Base-by-base conservation (phyloP, 1,140 invertebrate genomes). In the Apolygus lucorum region DNA sequence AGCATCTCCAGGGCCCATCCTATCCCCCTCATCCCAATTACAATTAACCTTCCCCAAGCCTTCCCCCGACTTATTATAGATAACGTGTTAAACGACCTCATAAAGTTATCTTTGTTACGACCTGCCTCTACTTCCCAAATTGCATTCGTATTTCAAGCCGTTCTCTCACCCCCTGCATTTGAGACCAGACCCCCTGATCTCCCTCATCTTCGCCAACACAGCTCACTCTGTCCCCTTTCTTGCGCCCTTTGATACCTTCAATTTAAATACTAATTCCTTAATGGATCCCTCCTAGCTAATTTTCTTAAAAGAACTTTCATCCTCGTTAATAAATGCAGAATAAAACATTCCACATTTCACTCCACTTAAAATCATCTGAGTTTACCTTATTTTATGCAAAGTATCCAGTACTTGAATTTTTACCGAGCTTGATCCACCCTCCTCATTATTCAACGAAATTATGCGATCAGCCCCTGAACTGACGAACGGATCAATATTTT, bases 221-320 rank as follows among this genome's bases (percentile, higher is more conserved):
- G 54, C 8, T 11, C 54, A 4, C n/a, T 66, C 64, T 21, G 28
- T 34, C 28, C 26, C 34, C 22, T 21, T 59, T 59, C 54, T 59
- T 59, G 4, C 11, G 4, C 54, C 54, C 54, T 59, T 24, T 24
- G 54, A 34, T 34, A 26, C 27, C 64, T 34, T 66, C 64, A 66
- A 66, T 66, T 66, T 66, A 66, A 66, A 66, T 66, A 66, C 64
- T 66, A 66, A 66, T 66, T 42, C 64, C 64, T 66, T 66, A 66
- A 66, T 66, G 64, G 64, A 66, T 66, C 29, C 64, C 54, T 59
- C 54, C 4, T 4, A 24, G 22, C 54, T 24, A 59, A 59, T 59
- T 59, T 59, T 59, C 54, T 22, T 59, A 59, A 59, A 21, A 59
- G 54, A 22, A 59, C 11, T 22, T 24, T 22, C 54, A 4, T 59